phyloP scores from a whole-genome alignment of 2,888 invertebrate genomes.

The Electrophaes corylata region DNA sequence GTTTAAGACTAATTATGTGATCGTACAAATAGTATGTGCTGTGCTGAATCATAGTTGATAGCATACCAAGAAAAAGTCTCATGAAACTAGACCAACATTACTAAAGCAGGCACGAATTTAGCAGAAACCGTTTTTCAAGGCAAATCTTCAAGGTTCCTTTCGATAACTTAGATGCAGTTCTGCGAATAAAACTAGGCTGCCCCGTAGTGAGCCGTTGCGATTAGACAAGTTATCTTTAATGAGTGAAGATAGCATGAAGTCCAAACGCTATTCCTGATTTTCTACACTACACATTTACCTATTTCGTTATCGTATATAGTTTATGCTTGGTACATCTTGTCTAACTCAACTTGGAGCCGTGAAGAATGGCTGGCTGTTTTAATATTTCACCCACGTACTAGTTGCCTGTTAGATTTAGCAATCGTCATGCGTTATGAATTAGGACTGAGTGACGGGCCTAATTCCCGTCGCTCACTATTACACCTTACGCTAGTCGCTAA shows the following conservation, averaged over 20 bases:
- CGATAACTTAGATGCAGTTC: slow-evolving; percentile 12
- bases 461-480: slow-evolving; percentile 36
- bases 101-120: slow-evolving; percentile 28
- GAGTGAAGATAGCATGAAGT: not conserved
- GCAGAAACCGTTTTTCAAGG: slow-evolving; percentile 29
- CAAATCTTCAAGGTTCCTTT: slow-evolving; percentile 26
- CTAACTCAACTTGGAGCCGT: slow-evolving; percentile 34
- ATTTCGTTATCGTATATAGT: slow-evolving; percentile 2
- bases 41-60: slow-evolving; percentile 4
- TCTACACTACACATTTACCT: not conserved
- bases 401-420: slow-evolving; percentile 47
- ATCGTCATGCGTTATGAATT: slow-evolving; percentile 40
- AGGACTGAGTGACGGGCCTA: slow-evolving; percentile 20
- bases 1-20: not conserved
- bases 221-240: not conserved
- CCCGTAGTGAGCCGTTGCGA: not conserved
- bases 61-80: slow-evolving; percentile 9
- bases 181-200: not conserved
- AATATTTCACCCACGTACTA: slow-evolving; percentile 54
- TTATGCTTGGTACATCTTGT: not conserved
- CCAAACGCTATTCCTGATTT: not conserved
- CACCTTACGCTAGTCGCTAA: slow-evolving; percentile 21
- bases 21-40: not conserved
- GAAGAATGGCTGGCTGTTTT: slow-evolving; percentile 50
- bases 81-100: slow-evolving; percentile 17